Base-by-base conservation (phyloP, 2,888 invertebrate species). In the Boloria selene region DNA sequence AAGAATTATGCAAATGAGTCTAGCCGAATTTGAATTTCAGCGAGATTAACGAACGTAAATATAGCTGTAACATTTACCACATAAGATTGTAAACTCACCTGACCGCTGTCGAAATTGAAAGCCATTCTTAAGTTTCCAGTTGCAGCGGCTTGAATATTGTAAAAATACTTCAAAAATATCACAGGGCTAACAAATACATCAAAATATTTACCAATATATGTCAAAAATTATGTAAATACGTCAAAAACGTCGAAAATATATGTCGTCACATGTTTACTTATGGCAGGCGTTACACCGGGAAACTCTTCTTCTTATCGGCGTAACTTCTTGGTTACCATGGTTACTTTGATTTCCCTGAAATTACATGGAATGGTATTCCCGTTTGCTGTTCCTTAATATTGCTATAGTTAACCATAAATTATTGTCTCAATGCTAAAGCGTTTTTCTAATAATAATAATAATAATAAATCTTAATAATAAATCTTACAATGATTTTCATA, bases 241-340 rank as follows among this genome's bases (percentile, higher is more conserved):
- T 77, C 74, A 74, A 77, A 78, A 76, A 75, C 22, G 59, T 69
- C 70, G 71, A 70, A 79, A 77, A 67, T 71, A 74, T 76, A 78
- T 78, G 61, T 67, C 56, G 60, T 69, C 67, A 70, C 72, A 64
- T 70, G 26, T 61, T 73, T 72, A 71, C 74, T 70, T 75, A 75
- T 73, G 65, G 72, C 70, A 78, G 77, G 73, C 61, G 67, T 69
- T 65, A 16, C 17, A 50, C 73, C 70, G 71, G 80, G 83, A 76
- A 86, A 85, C 82, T 79, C 76, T 90, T n/a, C n/a, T n/a, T n/a
- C n/a, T n/a, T n/a, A 91, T 91, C 79, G 91, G 89, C 90, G 72
- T 79, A 91, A 91, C 91, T 80, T 74, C 74, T 73, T 73, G 68
- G 90, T 90, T 75, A 77, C 79, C 78, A 83, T 83, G 77, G 81